Evolutionary conservation across 2,888 invertebrate genomes (phyloP), one percentile per base, ranked within the genome.

Genomic region (Biston stratarius): DNA sequence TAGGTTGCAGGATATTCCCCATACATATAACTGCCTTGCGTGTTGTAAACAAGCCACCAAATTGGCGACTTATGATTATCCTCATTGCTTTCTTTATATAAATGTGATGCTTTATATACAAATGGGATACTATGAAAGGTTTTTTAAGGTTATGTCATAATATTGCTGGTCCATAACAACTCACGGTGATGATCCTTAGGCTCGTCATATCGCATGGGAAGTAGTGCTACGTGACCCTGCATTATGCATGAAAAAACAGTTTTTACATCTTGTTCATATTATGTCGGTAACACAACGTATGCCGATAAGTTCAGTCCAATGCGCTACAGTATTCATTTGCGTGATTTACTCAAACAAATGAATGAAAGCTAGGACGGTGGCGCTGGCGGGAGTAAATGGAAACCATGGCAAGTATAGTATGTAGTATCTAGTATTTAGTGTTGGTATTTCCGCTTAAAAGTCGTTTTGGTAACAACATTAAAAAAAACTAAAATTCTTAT

Each of bases 181-280:
- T 59, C 69, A 64, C 67, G 47, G 66, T 64, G 68, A 63, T 72
- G 62, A 63, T 62, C 67, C 62, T 64, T 63, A 70, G 72, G 69
- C 61, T 68, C 62, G 61, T 68, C 70, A 75, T 71, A 70, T 71
- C 64, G 51, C 58, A 72, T 64, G 67, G 67, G 67, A 73, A 72
- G 67, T 64, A 60, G 65, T 63, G 52, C 59, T 51, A 73, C 73
- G 75, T 75, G 73, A 73, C 70, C 70, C 48, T 73, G 73, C 72
- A 77, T 75, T 77, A 77, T 73, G 74, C 73, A 77, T 75, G 74
- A 72, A 70, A 62, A 69, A 74, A 69, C 59, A 52, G 63, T 69
- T 68, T 67, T 69, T 64, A 61, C 60, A 61, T 47, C 52, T 14
- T 34, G 15, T 62, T 62, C 53, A 10, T 11, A 67, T 52, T 24